Evolutionary conservation across 2,888 invertebrate species (phyloP).

Genomic region (Strigamia maritima): DNA sequence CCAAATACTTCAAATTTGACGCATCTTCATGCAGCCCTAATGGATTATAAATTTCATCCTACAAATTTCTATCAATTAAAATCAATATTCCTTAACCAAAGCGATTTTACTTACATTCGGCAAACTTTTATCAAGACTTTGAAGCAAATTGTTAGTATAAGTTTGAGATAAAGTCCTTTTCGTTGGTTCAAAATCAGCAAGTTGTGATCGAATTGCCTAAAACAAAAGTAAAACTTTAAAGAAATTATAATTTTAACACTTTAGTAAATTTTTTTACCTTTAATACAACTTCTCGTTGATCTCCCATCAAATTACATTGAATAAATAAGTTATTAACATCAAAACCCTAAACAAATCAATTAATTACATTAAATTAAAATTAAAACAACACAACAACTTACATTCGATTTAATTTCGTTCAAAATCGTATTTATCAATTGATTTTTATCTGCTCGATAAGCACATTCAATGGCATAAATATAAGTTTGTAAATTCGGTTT

Average conservation of each 20-base stretch:
- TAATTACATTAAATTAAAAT: background rate
- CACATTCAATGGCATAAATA: background rate
- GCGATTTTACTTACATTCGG: background rate
- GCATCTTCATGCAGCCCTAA: background rate
- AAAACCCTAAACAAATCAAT: conserved; percentile 6
- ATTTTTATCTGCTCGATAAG: background rate
- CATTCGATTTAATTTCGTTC: background rate
- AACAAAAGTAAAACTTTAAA: background rate
- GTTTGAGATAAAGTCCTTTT: background rate
- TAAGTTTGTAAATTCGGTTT: conserved; percentile 12
- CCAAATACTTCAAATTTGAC: background rate
- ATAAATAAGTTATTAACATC: background rate
- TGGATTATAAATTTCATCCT: background rate
- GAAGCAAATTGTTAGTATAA: background rate
- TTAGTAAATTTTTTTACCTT: background rate
- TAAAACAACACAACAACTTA: background rate
- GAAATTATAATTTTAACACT: background rate
- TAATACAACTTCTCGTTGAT: background rate
- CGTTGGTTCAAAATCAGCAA: background rate
- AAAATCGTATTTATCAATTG: background rate
- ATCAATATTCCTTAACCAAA: background rate
- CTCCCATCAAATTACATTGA: background rate
- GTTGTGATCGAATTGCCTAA: background rate
- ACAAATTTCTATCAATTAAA: background rate
- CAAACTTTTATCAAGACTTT: background rate